phyloP scores from a whole-genome alignment of 2,113 vertebrate genomes.

The Menidia beryllina region DNA sequence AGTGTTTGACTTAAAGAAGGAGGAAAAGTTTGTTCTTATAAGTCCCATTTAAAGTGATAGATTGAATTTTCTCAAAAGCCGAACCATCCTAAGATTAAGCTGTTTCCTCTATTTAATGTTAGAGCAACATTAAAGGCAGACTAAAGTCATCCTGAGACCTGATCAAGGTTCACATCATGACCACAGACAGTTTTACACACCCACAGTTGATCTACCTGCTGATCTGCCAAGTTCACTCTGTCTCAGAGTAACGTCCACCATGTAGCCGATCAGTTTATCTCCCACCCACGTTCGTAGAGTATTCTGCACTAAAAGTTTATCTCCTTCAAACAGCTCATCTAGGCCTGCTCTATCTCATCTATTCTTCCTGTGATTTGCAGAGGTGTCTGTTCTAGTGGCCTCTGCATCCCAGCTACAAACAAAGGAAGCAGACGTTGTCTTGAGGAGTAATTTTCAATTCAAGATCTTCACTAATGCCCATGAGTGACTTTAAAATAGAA shows the following conservation, averaged over 20 bases:
- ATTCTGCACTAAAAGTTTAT: too few species aligned
- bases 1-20: slow-evolving; percentile 55
- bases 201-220: slow-evolving; percentile 38
- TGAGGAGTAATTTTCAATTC: too few species aligned
- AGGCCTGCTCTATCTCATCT: not conserved
- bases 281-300: not conserved
- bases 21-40: slow-evolving; percentile 55
- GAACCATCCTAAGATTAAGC: slow-evolving; percentile 22
- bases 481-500: too few species aligned
- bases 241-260: slow-evolving; percentile 18
- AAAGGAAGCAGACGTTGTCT: not conserved
- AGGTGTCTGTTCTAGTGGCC: not conserved
- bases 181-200: slow-evolving; percentile 45
- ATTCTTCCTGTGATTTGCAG: not conserved
- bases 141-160: slow-evolving; percentile 43
- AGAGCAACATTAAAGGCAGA: slow-evolving; percentile 28
- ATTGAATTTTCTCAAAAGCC: slow-evolving; percentile 40
- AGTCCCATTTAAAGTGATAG: slow-evolving; percentile 49
- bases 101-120: slow-evolving; percentile 41
- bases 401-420: not conserved
- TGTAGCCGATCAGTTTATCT: slow-evolving; percentile 18
- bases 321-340: too few species aligned
- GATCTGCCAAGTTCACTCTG: slow-evolving; percentile 10
- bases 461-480: too few species aligned
- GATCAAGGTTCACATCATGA: slow-evolving; percentile 62